Conservation (phyloP, 2,113 vertebrate species). For the Odobenus rosmarus region DNA sequence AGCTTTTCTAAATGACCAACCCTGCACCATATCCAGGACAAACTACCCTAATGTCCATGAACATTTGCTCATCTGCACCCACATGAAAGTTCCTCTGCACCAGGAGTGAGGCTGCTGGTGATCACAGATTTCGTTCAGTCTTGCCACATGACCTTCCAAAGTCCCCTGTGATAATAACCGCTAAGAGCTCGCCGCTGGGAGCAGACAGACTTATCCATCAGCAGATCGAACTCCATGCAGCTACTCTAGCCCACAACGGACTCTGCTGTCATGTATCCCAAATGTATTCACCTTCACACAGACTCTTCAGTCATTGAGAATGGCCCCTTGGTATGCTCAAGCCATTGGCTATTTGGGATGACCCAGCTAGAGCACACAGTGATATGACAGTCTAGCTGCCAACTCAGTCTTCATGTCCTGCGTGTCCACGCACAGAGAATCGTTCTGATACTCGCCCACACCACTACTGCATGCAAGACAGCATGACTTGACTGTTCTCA, state of each 20-base stretch:
- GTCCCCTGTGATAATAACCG: accelerated
- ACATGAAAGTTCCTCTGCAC: neutral
- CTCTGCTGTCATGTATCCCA: accelerated
- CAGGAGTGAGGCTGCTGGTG: accelerated
- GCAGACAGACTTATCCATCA: accelerated
- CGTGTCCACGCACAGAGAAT: accelerated
- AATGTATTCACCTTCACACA: accelerated
- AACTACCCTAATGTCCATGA: accelerated
- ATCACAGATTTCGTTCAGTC: accelerated
- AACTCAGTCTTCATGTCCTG: accelerated
- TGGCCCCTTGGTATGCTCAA: neutral
- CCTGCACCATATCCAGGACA: accelerated
- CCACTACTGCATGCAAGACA: accelerated
- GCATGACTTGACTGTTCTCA: neutral
- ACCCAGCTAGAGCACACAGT: accelerated
- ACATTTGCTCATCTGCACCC: too few relatives aligned
- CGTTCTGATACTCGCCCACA: accelerated
- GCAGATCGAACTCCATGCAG: accelerated
- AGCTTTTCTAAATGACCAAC: too few relatives aligned
- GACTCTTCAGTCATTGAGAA: neutral
- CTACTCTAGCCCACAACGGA: accelerated
- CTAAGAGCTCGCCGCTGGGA: too few relatives aligned
- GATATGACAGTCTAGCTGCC: neutral
- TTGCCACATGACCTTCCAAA: neutral
- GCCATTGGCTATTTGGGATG: accelerated